phyloP scores from a whole-genome alignment of 2,113 vertebrate species.

The Arenaria interpres region DNA sequence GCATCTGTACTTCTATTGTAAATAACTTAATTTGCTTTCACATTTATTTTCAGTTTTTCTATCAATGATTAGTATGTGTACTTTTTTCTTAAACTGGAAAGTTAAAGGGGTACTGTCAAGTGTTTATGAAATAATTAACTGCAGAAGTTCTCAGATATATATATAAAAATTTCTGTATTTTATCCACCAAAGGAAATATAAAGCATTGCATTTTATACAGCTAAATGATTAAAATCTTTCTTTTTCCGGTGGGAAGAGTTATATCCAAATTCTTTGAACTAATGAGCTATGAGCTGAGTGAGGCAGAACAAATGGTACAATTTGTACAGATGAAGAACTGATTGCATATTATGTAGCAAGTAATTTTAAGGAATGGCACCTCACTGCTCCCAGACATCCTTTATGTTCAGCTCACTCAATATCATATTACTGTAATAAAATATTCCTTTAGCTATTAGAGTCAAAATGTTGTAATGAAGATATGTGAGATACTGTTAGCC shows the following conservation, averaged over 20 bases:
- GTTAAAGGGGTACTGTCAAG: background rate
- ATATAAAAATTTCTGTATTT: background rate
- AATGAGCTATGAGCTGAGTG: background rate
- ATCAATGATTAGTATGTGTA: background rate
- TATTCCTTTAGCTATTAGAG: conserved; percentile 34
- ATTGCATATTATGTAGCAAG: conserved; percentile 6
- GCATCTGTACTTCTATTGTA: background rate
- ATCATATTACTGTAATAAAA: background rate
- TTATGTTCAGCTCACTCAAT: background rate
- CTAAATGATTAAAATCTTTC: background rate
- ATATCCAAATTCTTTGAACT: background rate
- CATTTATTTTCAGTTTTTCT: background rate
- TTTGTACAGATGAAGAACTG: background rate
- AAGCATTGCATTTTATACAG: background rate
- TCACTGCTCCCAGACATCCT: background rate
- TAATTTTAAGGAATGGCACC: background rate
- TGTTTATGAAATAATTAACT: background rate
- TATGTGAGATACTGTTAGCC: background rate
- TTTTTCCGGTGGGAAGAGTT: background rate
- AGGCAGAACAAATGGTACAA: background rate
- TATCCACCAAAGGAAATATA: background rate
- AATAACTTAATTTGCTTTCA: background rate
- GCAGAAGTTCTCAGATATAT: background rate
- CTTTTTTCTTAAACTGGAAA: background rate
- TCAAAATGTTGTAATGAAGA: background rate